phyloP scores from a whole-genome alignment of 2,113 vertebrate genomes.

The Prietella phreatophila region DNA sequence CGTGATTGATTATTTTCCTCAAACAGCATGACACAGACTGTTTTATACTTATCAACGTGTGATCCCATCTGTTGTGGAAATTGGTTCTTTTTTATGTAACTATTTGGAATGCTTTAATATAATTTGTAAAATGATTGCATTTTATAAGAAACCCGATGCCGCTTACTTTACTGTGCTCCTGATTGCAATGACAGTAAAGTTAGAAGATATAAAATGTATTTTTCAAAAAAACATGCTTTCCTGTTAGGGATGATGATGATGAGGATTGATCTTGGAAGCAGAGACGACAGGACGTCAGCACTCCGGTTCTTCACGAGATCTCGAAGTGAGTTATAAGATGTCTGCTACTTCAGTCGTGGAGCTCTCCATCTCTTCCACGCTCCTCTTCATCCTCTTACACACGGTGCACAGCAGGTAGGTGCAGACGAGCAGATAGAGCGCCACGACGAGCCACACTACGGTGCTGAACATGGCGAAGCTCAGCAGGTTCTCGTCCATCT shows the following conservation, averaged over 20 bases:
- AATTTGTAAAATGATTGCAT: too few relatives aligned
- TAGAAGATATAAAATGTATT: too few relatives aligned
- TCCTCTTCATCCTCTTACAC: slow-evolving; percentile 27
- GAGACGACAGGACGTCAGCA: background rate
- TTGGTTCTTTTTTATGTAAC: too few relatives aligned
- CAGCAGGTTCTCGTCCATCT: slow-evolving; percentile 46
- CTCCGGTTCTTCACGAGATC: background rate
- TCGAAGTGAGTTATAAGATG: slow-evolving; percentile 22
- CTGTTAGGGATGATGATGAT: too few relatives aligned
- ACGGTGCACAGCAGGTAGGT: slow-evolving; percentile 37
- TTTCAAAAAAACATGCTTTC: too few relatives aligned
- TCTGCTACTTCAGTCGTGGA: slow-evolving; percentile 28
- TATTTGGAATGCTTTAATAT: too few relatives aligned
- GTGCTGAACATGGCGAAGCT: slow-evolving; percentile 42
- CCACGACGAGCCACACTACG: slow-evolving; percentile 52
- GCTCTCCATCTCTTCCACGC: slow-evolving; percentile 29
- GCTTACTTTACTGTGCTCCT: too few relatives aligned
- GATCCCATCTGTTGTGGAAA: too few relatives aligned
- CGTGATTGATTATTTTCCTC: background rate
- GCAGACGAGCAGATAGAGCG: slow-evolving; percentile 48
- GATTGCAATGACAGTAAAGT: too few relatives aligned
- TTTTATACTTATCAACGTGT: background rate
- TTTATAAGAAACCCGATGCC: too few relatives aligned
- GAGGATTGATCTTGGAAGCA: background rate
- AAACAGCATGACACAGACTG: background rate